Evolutionary conservation across 2,113 vertebrate genomes (phyloP), one percentile per base, ranked within the genome.

Genomic region (Pogona vitticeps): DNA sequence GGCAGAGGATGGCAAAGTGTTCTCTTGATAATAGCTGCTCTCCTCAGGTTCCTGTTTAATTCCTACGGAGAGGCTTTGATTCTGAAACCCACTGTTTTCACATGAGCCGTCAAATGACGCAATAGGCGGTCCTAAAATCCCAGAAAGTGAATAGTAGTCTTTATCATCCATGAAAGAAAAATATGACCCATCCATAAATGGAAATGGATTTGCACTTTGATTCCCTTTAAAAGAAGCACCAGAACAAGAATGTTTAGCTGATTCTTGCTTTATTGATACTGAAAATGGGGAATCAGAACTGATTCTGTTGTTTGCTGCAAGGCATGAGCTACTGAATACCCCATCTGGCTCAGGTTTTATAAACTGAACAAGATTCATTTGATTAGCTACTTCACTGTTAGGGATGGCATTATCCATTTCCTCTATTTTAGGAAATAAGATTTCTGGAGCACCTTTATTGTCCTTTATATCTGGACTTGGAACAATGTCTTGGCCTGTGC

Each of bases 131-230:
- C 99, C 99, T 96, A 99, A 97, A 95, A 99, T 99, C 95, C 98
- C 98, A 95, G 98, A 99, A 87, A 99, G 98, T 93, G 98, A 99
- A 93, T 99, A 99, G 93, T 99, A 98, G 94, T 99, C 98, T 93
- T 99, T 98, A 94, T 98, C 98, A 96, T 99, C 98, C 97, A 99
- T 98, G 91, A 99, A 97, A 94, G 98, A 98, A 95, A 99, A 98
- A 93, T 99, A 99, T 0, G 98, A 98, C 91, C 98, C 98, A 95
- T 99, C 99, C 92, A 98, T 97, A 73, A 97, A 97, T 82, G 98
- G 97, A 95, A 98, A 99, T 80, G 98, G 98, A 93, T 98, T 98
- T 83, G 97, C 95, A 42, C 97, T 94, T n/a, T 98, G 96, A 82
- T 95, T 98, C 88, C 97, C 97, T 93, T 97, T 96, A 72, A 98